Percentiles rank a stretch among this genome's conserved stretches.
phyloP scores from a whole-genome alignment of 2,888 invertebrate species.

The Ctena decussata region DNA sequence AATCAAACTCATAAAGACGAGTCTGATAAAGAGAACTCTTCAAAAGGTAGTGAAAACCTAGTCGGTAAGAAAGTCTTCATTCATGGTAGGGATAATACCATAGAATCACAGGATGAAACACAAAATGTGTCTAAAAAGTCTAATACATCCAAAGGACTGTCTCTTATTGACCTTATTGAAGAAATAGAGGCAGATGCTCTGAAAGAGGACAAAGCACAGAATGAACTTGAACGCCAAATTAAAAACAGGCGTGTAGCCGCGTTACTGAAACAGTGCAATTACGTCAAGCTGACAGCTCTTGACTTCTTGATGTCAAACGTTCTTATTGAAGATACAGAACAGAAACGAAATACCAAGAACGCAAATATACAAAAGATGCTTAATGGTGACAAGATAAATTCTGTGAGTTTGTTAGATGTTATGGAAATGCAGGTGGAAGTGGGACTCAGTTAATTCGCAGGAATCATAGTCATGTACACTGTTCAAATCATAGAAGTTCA shows the following conservation, averaged over 20 bases:
- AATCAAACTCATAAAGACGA: not conserved
- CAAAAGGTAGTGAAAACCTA: conserved; percentile 2
- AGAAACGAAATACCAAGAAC: conserved; percentile 43
- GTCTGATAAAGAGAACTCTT: conserved; percentile 20
- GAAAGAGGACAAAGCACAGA: conserved; percentile 29
- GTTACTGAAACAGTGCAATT: conserved; percentile 61
- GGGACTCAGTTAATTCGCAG: conserved; percentile 45
- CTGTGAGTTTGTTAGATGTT: conserved; percentile 58
- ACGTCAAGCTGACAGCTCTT: conserved; percentile 60
- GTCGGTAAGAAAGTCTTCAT: conserved; percentile 55
- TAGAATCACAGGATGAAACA: conserved; percentile 54
- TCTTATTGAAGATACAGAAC: conserved; percentile 51
- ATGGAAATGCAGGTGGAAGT: conserved; percentile 65
- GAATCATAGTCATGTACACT: too few species aligned
- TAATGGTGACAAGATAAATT: conserved; percentile 60
- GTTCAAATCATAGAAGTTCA: too few species aligned
- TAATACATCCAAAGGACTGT: conserved; percentile 39
- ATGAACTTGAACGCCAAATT: conserved; percentile 27
- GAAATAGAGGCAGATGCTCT: conserved; percentile 58
- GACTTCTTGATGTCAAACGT: conserved; percentile 64
- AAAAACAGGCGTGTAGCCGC: conserved; percentile 42
- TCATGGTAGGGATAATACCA: conserved; percentile 50
- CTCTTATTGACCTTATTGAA: conserved; percentile 59
- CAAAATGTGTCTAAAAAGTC: conserved; percentile 27
- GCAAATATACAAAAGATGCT: conserved; percentile 62